phyloP scores from a whole-genome alignment of 1,140 invertebrate genomes.

The Brevipalpus yothersi region DNA sequence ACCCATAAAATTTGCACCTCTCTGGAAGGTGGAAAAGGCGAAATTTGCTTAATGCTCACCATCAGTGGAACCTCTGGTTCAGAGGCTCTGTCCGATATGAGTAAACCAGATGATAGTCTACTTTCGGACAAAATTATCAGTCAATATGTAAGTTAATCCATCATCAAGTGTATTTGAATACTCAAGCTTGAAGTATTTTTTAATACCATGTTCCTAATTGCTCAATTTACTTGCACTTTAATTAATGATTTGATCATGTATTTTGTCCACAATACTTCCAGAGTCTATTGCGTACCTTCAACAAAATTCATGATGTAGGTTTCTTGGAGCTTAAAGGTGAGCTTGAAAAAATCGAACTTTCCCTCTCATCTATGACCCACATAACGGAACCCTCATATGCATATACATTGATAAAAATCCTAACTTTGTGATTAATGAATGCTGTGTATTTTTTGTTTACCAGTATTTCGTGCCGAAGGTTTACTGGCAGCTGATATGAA shows the following conservation, averaged over 20 bases:
- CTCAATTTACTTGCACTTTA: neutral
- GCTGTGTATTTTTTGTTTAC: neutral
- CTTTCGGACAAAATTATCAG: conserved; percentile 35
- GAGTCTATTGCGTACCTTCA: conserved; percentile 19
- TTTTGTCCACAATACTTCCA: conserved; percentile 2
- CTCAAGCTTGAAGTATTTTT: neutral
- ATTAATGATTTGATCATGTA: neutral
- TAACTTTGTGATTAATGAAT: neutral
- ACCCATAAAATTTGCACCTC: conserved; percentile 69
- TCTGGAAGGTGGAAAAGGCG: conserved; percentile 65
- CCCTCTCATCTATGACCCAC: too few species aligned
- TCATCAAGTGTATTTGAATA: neutral
- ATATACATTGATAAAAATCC: too few species aligned
- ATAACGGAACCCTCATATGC: too few species aligned
- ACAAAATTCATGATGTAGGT: conserved; percentile 20
- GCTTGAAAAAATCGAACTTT: neutral
- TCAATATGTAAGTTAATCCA: conserved; percentile 39
- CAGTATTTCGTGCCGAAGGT: conserved; percentile 58
- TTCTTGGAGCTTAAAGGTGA: conserved; percentile 24
- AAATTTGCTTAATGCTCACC: conserved; percentile 64
- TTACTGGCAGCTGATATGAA: conserved; percentile 69
- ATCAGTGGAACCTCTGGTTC: conserved; percentile 70
- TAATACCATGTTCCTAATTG: neutral
- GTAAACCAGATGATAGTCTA: conserved; percentile 48
- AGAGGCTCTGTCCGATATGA: conserved; percentile 32